Base-by-base conservation (phyloP, 2,888 invertebrate species). In the Rambutsinella grinnellia region DNA sequence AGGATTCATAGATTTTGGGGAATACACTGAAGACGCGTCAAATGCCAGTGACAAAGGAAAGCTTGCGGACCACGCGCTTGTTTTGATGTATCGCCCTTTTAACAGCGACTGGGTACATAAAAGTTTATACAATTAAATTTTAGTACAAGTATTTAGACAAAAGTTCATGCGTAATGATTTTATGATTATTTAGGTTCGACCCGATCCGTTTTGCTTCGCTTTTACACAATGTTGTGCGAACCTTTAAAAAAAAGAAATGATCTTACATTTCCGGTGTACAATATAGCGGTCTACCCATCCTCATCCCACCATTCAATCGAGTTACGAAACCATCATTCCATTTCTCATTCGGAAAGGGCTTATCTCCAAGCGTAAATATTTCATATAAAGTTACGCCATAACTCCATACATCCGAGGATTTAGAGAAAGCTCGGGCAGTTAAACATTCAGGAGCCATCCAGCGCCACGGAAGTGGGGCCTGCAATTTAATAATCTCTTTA, bases 61-160 rank as follows among this genome's bases (percentile, higher is more conserved):
- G n/a, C 28, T 72, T n/a, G 79, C 76, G 10, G 70, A 79, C 54
- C 79, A 79, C 44, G 72, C 72, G 2, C 46, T 79, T 10, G 72
- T 79, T 2, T 17, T 79, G 1, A 76, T 76, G 76, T 72, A 56
- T 54, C 23, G 71, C 10, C 71, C 79, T 15, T 36, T 76, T 10
- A 63, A 62, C 36, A 46, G 26, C 36, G 56, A 23, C 13, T 79
- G 76, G 76, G 72, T 68, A 62, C n/a, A 28, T n/a, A n/a, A n/a
- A n/a, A n/a, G 49, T 21, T 26, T 27, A 13, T 13, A 19, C 0
- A 47, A n/a, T n/a, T n/a, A n/a, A n/a, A n/a, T n/a, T 27, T 51
- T 72, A 2, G 28, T 2, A 57, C 56, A 23, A n/a, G 21, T 6
- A n/a, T 24, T 51, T 46, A 19, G 17, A 13, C 15, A 21, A 13